These are phyloP conservation scores for Melitaea athalia DNA, from an alignment of 2,888 invertebrate genomes.

Conservation along the genomic window DNA sequence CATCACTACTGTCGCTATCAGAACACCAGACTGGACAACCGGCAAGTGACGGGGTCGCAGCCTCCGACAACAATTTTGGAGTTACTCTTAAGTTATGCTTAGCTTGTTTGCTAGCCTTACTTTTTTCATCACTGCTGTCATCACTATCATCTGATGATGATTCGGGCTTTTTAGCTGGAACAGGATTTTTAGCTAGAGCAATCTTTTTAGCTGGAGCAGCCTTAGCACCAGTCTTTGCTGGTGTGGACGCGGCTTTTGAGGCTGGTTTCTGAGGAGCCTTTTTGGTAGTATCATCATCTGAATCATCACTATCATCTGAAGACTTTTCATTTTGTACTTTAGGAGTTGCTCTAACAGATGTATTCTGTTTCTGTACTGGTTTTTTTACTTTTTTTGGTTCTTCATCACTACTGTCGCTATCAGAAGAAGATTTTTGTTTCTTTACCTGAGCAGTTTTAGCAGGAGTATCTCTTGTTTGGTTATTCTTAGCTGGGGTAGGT, in stretches of 20 bases:
- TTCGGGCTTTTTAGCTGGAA: conserved; percentile 45
- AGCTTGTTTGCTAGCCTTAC: conserved; percentile 32
- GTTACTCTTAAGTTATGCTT: too few species aligned
- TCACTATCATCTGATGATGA: conserved; percentile 63
- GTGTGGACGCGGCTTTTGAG: conserved; percentile 37
- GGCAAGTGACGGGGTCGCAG: too few species aligned
- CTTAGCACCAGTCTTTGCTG: conserved; percentile 46
- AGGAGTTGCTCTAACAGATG: conserved; percentile 42
- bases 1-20: conserved; percentile 46
- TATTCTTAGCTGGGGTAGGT: conserved; percentile 26
- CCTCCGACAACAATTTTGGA: too few species aligned
- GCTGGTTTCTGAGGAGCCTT: conserved; percentile 39
- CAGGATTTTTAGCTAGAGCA: too few species aligned
- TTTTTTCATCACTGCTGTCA: conserved; percentile 59
- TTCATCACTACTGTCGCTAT: conserved; percentile 44
- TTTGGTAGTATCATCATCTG: conserved; percentile 44
- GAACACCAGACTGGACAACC: too few species aligned
- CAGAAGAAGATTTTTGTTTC: conserved; percentile 46
- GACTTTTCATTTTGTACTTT: conserved; percentile 20
- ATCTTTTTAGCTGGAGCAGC: conserved; percentile 58
- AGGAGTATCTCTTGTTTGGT: conserved; percentile 33
- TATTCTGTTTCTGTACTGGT: conserved; percentile 28
- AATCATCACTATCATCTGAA: conserved; percentile 49
- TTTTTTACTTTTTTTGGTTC: conserved; percentile 46
- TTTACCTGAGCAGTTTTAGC: conserved; percentile 41